phyloP scores from a whole-genome alignment of 2,113 vertebrate species.

The Gasterosteus nipponicus region DNA sequence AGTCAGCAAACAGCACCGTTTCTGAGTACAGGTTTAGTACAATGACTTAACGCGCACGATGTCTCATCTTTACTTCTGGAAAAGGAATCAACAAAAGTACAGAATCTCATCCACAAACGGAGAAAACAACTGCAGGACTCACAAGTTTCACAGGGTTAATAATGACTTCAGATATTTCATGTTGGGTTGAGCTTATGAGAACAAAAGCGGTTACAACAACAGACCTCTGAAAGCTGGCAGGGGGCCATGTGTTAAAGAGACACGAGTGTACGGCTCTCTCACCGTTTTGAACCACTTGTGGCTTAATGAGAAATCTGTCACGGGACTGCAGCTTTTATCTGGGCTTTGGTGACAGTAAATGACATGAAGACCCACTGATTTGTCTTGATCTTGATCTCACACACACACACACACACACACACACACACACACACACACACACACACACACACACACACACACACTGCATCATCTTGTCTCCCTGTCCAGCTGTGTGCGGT shows the following conservation, averaged over 20 bases:
- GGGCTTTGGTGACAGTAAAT: not conserved
- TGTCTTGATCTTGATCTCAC: not conserved
- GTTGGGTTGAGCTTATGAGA: not conserved
- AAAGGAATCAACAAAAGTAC: not conserved
- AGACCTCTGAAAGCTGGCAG: not conserved
- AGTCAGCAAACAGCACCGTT: constrained; percentile 55
- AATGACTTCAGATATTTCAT: not conserved
- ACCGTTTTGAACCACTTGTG: not conserved
- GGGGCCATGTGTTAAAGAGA: not conserved
- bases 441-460: not conserved
- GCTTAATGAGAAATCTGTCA: not conserved
- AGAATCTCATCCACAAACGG: not conserved
- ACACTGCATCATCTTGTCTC: not conserved
- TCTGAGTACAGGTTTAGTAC: not conserved
- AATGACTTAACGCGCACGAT: not conserved
- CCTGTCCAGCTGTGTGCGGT: not conserved
- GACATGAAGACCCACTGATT: not conserved
- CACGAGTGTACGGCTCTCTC: not conserved
- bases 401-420: not conserved
- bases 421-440: not conserved
- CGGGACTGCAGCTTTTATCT: not conserved
- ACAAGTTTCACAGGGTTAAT: not conserved
- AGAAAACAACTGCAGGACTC: not conserved
- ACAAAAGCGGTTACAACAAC: not conserved
- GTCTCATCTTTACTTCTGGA: not conserved